Evolutionary conservation across 1,140 invertebrate species (phyloP).

Genomic region (Atta colombica): DNA sequence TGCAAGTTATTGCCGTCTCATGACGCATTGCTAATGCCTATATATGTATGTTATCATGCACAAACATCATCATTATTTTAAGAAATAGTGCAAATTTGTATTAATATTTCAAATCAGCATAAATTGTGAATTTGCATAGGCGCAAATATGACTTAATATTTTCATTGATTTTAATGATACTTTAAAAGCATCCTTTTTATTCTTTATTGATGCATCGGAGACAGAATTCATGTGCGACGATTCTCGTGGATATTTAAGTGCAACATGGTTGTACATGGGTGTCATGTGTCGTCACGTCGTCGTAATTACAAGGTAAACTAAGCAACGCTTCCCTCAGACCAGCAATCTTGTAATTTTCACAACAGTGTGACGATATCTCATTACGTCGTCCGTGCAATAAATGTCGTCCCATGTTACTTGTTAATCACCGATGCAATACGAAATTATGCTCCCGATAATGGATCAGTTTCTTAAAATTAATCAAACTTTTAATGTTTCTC

Average conservation of each 20-base stretch:
- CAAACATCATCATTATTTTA: neutral
- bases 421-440: constrained; percentile 10
- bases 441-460: constrained; percentile 27
- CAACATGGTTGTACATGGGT: neutral
- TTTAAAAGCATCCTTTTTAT: constrained; percentile 16
- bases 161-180: constrained; percentile 19
- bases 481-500: neutral
- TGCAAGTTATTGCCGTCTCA: too few relatives aligned
- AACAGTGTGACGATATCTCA: constrained; percentile 39
- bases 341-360: constrained; percentile 63
- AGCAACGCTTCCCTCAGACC: constrained; percentile 59
- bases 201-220: neutral
- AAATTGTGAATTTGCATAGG: neutral
- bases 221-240: neutral
- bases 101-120: neutral
- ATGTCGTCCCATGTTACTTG: constrained; percentile 21
- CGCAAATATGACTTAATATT: neutral
- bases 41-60: too few relatives aligned
- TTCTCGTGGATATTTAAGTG: constrained; percentile 54
- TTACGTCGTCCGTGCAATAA: constrained; percentile 36
- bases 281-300: constrained; percentile 35
- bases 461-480: constrained; percentile 5
- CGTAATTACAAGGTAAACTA: constrained; percentile 59
- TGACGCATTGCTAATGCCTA: too few relatives aligned
- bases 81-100: neutral